Percentiles rank a stretch among this genome's conserved stretches.
Evolutionary conservation across 2,888 invertebrate genomes (phyloP).

Genomic region (Achlya flavicornis): DNA sequence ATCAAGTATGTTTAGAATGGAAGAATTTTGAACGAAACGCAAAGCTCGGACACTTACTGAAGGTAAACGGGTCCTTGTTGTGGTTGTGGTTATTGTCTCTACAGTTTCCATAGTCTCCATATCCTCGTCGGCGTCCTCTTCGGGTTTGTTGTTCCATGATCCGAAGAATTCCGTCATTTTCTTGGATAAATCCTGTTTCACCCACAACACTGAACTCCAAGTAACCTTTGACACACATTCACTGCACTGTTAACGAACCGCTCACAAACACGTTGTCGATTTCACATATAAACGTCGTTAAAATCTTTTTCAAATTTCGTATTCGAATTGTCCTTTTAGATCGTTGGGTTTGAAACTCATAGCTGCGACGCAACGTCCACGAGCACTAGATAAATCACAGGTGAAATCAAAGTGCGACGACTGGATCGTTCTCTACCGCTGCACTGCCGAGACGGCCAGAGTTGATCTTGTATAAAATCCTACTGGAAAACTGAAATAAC

Average conservation of each 20-base stretch:
- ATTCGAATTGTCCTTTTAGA: slow-evolving; percentile 46
- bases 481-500: slow-evolving; percentile 84
- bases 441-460: slow-evolving; percentile 75
- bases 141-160: slow-evolving; percentile 64
- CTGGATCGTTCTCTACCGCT: slow-evolving; percentile 47
- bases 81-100: slow-evolving; percentile 74
- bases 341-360: slow-evolving; percentile 48
- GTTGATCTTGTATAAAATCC: slow-evolving; percentile 80
- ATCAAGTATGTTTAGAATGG: slow-evolving; percentile 43
- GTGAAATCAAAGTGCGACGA: slow-evolving; percentile 20
- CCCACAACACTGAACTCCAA: slow-evolving; percentile 66
- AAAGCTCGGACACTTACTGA: slow-evolving; percentile 58
- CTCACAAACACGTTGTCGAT: slow-evolving; percentile 42
- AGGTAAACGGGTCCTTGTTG: slow-evolving; percentile 54
- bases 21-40: slow-evolving; percentile 15
- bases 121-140: slow-evolving; percentile 48
- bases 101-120: slow-evolving; percentile 66
- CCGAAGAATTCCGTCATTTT: slow-evolving; percentile 80
- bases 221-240: slow-evolving; percentile 66
- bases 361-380: slow-evolving; percentile 35
- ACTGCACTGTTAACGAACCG: slow-evolving; percentile 55
- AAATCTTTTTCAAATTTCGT: slow-evolving; percentile 37
- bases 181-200: slow-evolving; percentile 44
- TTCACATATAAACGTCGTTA: slow-evolving; percentile 39
- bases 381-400: slow-evolving; percentile 36